Conservation (phyloP, 2,888 invertebrate genomes). For the Busseola fusca region DNA sequence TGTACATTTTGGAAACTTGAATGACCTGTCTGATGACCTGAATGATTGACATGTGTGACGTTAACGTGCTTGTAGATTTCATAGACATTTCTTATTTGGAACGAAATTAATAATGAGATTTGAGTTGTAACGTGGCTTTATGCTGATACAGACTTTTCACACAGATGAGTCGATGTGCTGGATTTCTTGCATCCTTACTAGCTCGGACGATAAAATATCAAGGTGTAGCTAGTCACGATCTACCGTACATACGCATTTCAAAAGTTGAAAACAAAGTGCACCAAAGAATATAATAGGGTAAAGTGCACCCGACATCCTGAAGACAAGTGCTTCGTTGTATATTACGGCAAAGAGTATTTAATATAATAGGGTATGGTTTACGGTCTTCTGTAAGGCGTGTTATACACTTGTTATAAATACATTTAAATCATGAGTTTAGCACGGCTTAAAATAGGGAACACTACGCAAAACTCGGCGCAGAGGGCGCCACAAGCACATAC, state of each 20-base stretch:
- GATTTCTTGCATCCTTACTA: neutral
- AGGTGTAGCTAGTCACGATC: neutral
- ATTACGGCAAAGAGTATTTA: no score
- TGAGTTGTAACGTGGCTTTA: neutral
- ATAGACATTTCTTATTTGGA: slow-evolving; percentile 38
- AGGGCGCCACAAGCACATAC: no score
- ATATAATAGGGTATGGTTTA: no score
- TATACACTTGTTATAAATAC: no score
- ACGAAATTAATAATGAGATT: slow-evolving; percentile 5
- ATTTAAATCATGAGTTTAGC: neutral
- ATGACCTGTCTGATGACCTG: no score
- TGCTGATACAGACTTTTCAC: neutral
- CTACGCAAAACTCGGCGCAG: no score
- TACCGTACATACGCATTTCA: neutral
- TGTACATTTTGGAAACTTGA: slow-evolving; percentile 56
- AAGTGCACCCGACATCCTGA: no score
- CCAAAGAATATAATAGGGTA: neutral
- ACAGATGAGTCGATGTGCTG: neutral
- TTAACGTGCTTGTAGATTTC: slow-evolving; percentile 27
- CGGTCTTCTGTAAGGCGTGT: no score
- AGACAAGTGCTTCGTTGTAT: no score
- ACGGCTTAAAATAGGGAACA: no score
- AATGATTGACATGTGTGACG: neutral
- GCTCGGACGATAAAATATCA: neutral
- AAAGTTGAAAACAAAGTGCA: no score